A percentile compares a stretch with the other conserved stretches of the same genome.
These are phyloP conservation scores for Calidris pygmaea DNA, from an alignment of 2,113 vertebrate genomes.

Conservation along the genomic window DNA sequence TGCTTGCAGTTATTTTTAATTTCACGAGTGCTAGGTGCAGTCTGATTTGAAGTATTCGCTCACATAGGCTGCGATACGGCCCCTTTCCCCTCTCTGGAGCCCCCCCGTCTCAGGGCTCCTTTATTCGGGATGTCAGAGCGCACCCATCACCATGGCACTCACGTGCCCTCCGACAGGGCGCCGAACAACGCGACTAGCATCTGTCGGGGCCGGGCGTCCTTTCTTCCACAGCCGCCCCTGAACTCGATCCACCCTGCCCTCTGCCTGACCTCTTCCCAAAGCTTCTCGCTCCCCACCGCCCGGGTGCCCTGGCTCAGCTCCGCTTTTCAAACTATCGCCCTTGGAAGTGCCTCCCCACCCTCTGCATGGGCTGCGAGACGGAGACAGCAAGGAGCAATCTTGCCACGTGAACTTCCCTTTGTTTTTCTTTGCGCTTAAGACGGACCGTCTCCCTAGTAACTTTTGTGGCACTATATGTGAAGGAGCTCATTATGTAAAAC, in stretches of 20 bases:
- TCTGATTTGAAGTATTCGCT: not conserved
- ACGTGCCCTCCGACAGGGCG: not conserved
- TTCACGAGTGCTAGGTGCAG: not conserved
- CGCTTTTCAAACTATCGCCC: not conserved
- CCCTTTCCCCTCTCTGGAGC: not conserved
- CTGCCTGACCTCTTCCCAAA: constrained; percentile 38
- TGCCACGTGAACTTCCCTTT: constrained; percentile 44
- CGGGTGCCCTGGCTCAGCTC: not conserved
- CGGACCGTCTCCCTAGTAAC: constrained; percentile 49
- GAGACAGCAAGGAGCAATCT: not conserved
- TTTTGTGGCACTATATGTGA: constrained; percentile 24
- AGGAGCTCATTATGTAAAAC: constrained; percentile 45
- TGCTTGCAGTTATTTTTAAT: not conserved
- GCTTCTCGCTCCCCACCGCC: not conserved
- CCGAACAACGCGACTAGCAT: not conserved
- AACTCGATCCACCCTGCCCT: constrained; percentile 36
- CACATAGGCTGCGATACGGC: not conserved
- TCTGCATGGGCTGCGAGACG: not conserved
- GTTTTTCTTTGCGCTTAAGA: constrained; percentile 28
- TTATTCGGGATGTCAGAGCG: not conserved
- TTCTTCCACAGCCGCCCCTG: constrained; percentile 1
- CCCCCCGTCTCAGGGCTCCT: not conserved
- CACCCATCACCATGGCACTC: constrained; percentile 25
- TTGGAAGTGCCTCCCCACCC: constrained; percentile 8
- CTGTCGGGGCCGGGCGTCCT: not conserved